Evolutionary conservation across 2,888 invertebrate genomes (phyloP), one percentile per base, ranked within the genome.

Genomic region (Sclerodermus sp.): DNA sequence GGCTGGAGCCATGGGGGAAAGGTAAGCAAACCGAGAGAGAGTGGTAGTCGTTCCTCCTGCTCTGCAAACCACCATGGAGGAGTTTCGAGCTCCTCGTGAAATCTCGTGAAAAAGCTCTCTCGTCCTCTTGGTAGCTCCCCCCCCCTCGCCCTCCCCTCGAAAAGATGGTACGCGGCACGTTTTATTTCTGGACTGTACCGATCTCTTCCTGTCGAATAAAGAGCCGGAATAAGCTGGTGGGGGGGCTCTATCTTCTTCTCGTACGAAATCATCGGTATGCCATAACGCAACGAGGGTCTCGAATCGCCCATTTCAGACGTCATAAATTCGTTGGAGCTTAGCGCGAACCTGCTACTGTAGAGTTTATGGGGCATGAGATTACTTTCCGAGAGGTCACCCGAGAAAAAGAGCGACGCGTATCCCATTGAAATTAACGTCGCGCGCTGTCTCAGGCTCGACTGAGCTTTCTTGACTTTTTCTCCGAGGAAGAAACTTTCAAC

Each of bases 331-430:
- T 58, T 49, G 47, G 45, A 46, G 48, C 44, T 53, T 46, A 49
- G 49, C 51, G 57, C 52, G 55, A 60, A 60, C 51, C 53, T 51
- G 60, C 60, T 64, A 60, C 61, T 53, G 57, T 56, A 49, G 50
- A 54, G 60, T 68, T 68, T 68, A 69, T 66, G 66, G 60, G 58
- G 58, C 67, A 64, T 62, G 68, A 66, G 68, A 69, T 69, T 68
- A 65, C 67, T 64, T 66, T 62, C 60, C 58, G 60, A 56, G 55
- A 56, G 62, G 56, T 60, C 60, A 58, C 38, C 31, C 37, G n/a
- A 53, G 45, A 44, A 39, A 48, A 41, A 49, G 40, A 50, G 29
- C 31, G 45, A 52, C 45, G 49, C 31, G 45, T 44, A 37, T 36
- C 38, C 41, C 45, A 57, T 51, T 48, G 47, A 56, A 54, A 54